A percentile compares a stretch with the other conserved stretches of the same genome.
These are phyloP conservation scores for Cryptosula pallasiana DNA, from an alignment of 2,888 invertebrate species.

Conservation along the genomic window DNA sequence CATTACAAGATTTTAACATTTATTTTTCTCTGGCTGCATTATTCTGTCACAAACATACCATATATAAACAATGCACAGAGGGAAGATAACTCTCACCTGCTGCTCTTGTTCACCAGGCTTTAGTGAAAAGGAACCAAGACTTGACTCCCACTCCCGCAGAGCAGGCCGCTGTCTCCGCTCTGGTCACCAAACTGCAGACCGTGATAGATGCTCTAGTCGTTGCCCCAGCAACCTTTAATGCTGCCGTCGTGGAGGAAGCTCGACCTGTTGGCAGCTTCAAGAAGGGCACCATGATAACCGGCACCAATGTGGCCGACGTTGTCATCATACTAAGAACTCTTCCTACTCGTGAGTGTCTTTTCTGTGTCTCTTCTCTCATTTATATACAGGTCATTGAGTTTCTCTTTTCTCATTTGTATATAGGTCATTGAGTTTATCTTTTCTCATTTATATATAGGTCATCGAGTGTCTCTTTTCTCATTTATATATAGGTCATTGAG, in stretches of 20 bases:
- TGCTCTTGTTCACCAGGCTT: conserved; percentile 62
- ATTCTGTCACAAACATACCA: too few relatives aligned
- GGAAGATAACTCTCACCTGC: neutral
- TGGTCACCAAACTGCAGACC: conserved; percentile 90
- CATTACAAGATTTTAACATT: too few relatives aligned
- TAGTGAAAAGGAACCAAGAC: conserved; percentile 85
- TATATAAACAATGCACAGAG: too few relatives aligned
- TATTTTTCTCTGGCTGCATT: too few relatives aligned
- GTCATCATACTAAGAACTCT: conserved; percentile 93
- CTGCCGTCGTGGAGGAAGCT: conserved; percentile 92
- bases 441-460: too few relatives aligned
- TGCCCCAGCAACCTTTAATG: conserved; percentile 86
- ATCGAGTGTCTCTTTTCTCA: too few relatives aligned
- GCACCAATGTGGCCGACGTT: conserved; percentile 90
- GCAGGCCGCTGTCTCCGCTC: conserved; percentile 83
- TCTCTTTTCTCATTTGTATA: too few relatives aligned
- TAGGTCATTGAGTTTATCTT: too few relatives aligned
- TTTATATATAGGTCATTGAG: too few relatives aligned
- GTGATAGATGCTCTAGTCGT: conserved; percentile 90
- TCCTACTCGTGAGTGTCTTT: conserved; percentile 63
- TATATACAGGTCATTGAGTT: too few relatives aligned
- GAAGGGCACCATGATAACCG: conserved; percentile 93
- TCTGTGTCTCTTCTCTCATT: too few relatives aligned
- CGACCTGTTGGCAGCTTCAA: conserved; percentile 96
- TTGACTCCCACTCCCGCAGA: conserved; percentile 84